Conservation (phyloP, 2,888 invertebrate species). For the Yponomeuta cagnagella region DNA sequence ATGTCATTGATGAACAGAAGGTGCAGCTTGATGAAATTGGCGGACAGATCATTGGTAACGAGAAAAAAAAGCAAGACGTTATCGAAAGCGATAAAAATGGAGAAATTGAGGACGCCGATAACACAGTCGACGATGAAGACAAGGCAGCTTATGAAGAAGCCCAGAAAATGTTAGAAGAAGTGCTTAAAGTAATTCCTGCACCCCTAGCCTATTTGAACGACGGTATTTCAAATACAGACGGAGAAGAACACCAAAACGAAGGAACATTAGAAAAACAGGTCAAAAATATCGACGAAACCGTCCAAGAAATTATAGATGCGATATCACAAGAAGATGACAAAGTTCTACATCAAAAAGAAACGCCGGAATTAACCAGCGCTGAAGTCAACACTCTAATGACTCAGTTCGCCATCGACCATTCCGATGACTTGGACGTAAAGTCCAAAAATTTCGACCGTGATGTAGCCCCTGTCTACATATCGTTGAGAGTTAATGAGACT, state of each 20-base stretch:
- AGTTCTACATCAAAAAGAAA: constrained; percentile 21
- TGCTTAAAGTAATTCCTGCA: constrained; percentile 14
- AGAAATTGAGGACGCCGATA: constrained; percentile 20
- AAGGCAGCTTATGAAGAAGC: constrained; percentile 18
- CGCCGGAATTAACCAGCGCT: constrained; percentile 31
- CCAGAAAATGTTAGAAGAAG: constrained; percentile 17
- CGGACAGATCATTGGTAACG: not conserved
- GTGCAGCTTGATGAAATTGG: constrained; percentile 27
- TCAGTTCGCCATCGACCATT: constrained; percentile 34
- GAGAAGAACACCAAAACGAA: constrained; percentile 17
- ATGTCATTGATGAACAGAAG: constrained; percentile 20
- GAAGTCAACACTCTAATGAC: constrained; percentile 36
- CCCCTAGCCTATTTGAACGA: constrained; percentile 36
- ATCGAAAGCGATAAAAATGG: constrained; percentile 15
- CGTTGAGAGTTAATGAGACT: constrained; percentile 37
- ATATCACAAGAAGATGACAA: constrained; percentile 2
- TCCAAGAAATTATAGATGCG: constrained; percentile 18
- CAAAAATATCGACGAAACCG: constrained; percentile 15
- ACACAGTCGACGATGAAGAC: constrained; percentile 17
- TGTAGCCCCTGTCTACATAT: constrained; percentile 33
- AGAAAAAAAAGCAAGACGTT: too few species aligned
- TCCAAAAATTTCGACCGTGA: constrained; percentile 30
- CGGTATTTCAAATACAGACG: constrained; percentile 30
- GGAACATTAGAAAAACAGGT: constrained; percentile 20
- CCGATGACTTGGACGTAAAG: constrained; percentile 33